Base-by-base conservation (phyloP, 1,140 invertebrate genomes). In the Drosophila pruinosa region DNA sequence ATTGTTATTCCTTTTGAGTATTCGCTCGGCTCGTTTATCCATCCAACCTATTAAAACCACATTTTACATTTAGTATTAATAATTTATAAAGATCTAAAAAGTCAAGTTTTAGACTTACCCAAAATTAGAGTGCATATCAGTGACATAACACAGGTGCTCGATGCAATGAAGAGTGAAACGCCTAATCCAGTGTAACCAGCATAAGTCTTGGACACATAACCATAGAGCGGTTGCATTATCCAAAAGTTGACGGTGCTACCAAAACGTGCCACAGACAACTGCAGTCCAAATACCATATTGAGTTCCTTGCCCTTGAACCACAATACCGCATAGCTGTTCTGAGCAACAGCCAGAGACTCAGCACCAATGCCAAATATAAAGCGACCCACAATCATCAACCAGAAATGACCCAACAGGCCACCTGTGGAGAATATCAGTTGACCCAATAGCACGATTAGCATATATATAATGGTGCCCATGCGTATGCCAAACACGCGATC, bases 261-360 rank as follows among this genome's bases (percentile, higher is more conserved):
- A 64, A 99, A 94, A 91, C 98, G 93, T 0, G 98, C 97, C 91
- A 99, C 96, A 77, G 98, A 99, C 22, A 99, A 92, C 91, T 98
- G 94, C 82, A 97, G 92, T 22, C 98, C 98, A 93, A 99, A 99
- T 2, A 99, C 98, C 96, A 99, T 98, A 90, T 99, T 99, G 15
- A 99, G 92, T 92, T 99, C 98, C 92, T 97, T 98, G 6, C 97
- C 98, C 92, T 98, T 98, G 83, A 99, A 99, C 98, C 98, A 99
- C 14, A 97, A 93, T 0, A 99, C 98, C 0, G 98, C 97, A 93
- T 99, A 99, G 75, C 96, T 98, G 89, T 99, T 99, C 91, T 99
- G 98, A 10, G 97, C 98, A 3, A 99, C 98, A 54, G 97, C 96
- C 45, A 99, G 91, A 1, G 98, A 99, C 93, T 99, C 98, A 39